Base-by-base conservation (phyloP, 1,140 invertebrate species). In the Dermatophagoides farinae region DNA sequence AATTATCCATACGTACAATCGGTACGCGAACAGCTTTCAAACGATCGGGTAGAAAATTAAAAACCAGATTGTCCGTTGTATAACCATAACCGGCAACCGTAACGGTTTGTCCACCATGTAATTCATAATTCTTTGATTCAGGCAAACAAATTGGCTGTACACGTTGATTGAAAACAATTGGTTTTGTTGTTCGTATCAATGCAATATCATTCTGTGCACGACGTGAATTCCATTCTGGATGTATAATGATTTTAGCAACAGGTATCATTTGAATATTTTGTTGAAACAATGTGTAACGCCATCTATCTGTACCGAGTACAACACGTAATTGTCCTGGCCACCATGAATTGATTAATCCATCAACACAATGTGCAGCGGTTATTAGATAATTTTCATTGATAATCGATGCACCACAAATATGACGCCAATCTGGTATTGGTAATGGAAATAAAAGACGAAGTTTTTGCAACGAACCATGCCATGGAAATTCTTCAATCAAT, bases 301-400 rank as follows among this genome's bases (percentile, higher is more conserved):
- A 60, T 39, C 41, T 31, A 25, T 60, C 58, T 2, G 58, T 60
- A n/a, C 58, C 58, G 6, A 60, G 10, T 20, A 60, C 58, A 20
- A 44, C 44, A 16, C 58, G 43, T 22, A 60, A 22, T 52, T 60
- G 58, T 14, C 41, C 25, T 6, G 58, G 58, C 6, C 47, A 50
- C 14, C 47, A 20, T 18, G 43, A 31, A 25, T 60, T 60, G 1
- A 49, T 16, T 16, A 60, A 25, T 6, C 64, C 62, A 39, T 84
- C 57, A 11, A 90, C 76, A 68, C 88, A 92, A 70, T 92, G 88
- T 0, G 83, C 88, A 0, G 88, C 88, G 1, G 86, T 89, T 4
- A 92, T 64, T 41, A 92, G 71, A 80, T 83, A 88, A 8, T 76
- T 71, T 43, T 79, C 77, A 62, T 83, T 82, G 25, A 82, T 76